A percentile compares a stretch with the other conserved stretches of the same genome.
phyloP scores from a whole-genome alignment of 2,888 invertebrate genomes.

The Lordiphosa fenestrarum region DNA sequence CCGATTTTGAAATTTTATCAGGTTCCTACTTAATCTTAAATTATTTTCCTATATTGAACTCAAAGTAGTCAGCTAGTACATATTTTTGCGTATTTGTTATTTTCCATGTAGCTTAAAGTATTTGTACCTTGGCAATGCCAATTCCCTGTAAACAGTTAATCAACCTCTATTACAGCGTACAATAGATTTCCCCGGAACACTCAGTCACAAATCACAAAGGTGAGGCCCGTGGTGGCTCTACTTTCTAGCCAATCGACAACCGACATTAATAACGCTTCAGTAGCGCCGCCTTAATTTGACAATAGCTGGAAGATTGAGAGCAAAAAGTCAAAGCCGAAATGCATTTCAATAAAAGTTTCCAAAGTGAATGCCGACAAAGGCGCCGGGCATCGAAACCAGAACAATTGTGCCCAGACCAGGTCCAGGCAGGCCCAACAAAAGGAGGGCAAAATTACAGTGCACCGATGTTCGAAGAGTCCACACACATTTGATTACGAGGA shows the following conservation, averaged over 20 bases:
- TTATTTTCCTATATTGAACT: too few relatives aligned
- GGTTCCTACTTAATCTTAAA: too few relatives aligned
- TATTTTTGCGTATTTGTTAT: too few relatives aligned
- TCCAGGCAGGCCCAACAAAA: conserved; percentile 39
- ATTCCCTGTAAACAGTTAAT: neutral
- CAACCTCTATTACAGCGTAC: too few relatives aligned
- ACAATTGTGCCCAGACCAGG: conserved; percentile 43
- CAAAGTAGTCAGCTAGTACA: too few relatives aligned
- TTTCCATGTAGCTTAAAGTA: too few relatives aligned
- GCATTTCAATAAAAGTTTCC: conserved; percentile 65
- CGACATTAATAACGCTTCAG: conserved; percentile 64
- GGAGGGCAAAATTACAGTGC: conserved; percentile 59
- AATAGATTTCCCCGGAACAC: conserved; percentile 23
- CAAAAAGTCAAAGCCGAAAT: conserved; percentile 10
- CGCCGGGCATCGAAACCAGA: conserved; percentile 14
- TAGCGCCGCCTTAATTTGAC: conserved; percentile 35
- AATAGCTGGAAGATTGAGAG: conserved; percentile 1
- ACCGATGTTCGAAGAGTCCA: conserved; percentile 26
- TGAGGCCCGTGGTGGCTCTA: conserved; percentile 12
- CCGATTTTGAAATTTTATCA: too few relatives aligned
- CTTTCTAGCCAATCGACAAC: conserved; percentile 28
- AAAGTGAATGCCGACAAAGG: conserved; percentile 33
- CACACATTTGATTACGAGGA: conserved; percentile 13
- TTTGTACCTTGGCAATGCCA: too few relatives aligned
- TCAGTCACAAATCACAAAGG: conserved; percentile 34